Conservation (phyloP, 1,140 invertebrate genomes). For the Drosophila insularis region DNA sequence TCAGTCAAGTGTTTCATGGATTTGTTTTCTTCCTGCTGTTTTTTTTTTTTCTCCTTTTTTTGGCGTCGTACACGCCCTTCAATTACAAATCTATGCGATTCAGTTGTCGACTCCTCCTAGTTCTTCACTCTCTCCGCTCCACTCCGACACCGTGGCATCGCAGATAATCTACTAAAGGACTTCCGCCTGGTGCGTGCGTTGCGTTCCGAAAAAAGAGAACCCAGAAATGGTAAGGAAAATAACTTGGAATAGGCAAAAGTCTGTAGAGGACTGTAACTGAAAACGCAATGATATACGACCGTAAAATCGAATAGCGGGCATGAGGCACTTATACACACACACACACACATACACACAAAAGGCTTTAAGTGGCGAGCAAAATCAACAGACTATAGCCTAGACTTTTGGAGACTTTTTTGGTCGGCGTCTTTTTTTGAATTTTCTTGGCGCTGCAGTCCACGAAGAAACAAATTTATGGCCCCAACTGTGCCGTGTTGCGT, state of each 20-base stretch:
- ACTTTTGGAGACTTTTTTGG: constrained; percentile 29
- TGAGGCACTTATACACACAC: constrained; percentile 4
- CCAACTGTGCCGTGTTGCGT: constrained; percentile 69
- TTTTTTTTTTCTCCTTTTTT: background rate
- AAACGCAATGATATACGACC: constrained; percentile 78
- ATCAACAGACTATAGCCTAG: constrained; percentile 72
- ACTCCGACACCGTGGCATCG: constrained; percentile 21
- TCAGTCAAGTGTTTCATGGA: constrained; percentile 40
- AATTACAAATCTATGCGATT: constrained; percentile 78
- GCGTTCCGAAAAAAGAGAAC: constrained; percentile 34
- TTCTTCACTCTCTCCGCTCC: background rate
- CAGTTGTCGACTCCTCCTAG: constrained; percentile 9
- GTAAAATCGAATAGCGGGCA: constrained; percentile 62
- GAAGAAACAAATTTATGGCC: constrained; percentile 68
- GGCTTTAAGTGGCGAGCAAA: constrained; percentile 67
- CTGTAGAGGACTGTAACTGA: constrained; percentile 59
- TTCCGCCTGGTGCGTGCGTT: constrained; percentile 75
- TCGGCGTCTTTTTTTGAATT: constrained; percentile 25
- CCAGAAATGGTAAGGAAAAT: constrained; percentile 12
- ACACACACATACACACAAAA: constrained; percentile 38
- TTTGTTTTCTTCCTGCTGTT: background rate
- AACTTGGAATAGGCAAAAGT: constrained; percentile 1
- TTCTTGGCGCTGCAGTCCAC: constrained; percentile 54
- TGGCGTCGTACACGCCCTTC: constrained; percentile 73
- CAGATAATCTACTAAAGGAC: constrained; percentile 82